These are phyloP conservation scores for Zygothrica quintamaculata DNA, from an alignment of 2,888 invertebrate species.

Conservation along the genomic window DNA sequence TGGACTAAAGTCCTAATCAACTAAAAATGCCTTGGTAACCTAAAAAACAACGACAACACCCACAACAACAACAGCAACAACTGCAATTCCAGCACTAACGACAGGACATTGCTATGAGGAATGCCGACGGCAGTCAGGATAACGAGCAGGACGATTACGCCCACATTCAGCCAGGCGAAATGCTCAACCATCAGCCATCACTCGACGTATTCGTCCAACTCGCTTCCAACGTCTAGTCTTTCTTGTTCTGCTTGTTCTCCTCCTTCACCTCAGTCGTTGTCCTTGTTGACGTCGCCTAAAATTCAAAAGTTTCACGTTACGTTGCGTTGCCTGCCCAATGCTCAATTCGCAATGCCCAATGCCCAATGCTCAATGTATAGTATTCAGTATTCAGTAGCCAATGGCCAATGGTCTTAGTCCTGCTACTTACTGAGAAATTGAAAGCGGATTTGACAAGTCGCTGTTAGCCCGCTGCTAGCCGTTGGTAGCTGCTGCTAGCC, in stretches of 20 bases:
- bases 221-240: neutral
- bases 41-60: slow-evolving; percentile 18
- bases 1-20: slow-evolving; percentile 61
- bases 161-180: slow-evolving; percentile 36
- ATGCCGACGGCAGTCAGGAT: slow-evolving; percentile 56
- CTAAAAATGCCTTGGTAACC: slow-evolving; percentile 72
- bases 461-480: slow-evolving; percentile 1
- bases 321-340: too few species aligned
- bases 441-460: slow-evolving; percentile 52
- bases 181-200: slow-evolving; percentile 46
- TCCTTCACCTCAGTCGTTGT: slow-evolving; percentile 6
- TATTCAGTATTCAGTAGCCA: too few species aligned
- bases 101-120: slow-evolving; percentile 33
- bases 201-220: slow-evolving; percentile 6
- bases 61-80: slow-evolving; percentile 26
- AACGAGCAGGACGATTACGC: slow-evolving; percentile 73
- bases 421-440: slow-evolving; percentile 35
- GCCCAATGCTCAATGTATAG: too few species aligned
- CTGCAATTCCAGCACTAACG: slow-evolving; percentile 32
- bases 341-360: too few species aligned
- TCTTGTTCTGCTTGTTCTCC: slow-evolving; percentile 15
- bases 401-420: slow-evolving; percentile 31
- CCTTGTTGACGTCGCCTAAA: slow-evolving; percentile 25
- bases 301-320: slow-evolving; percentile 52
- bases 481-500: slow-evolving; percentile 6